Conservation (phyloP, 2,113 vertebrate species). For the Carlito syrichta region DNA sequence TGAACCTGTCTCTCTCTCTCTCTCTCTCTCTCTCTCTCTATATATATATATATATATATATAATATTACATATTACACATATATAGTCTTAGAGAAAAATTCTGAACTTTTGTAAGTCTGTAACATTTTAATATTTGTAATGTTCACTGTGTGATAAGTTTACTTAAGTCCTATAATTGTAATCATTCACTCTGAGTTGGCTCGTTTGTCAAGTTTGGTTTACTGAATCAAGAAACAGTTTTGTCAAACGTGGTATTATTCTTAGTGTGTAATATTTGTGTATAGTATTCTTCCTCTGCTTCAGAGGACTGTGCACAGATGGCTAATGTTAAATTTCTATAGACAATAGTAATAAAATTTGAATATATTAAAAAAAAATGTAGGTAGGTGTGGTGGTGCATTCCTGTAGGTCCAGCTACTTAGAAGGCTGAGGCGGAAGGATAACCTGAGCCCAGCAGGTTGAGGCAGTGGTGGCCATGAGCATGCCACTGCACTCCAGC, state of each 20-base stretch:
- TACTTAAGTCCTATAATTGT: neutral
- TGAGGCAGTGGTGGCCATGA: too few species aligned
- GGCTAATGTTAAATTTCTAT: constrained; percentile 38
- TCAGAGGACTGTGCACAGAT: neutral
- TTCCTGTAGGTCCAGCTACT: too few species aligned
- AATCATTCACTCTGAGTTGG: constrained; percentile 31
- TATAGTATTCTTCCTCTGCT: neutral
- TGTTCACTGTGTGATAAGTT: neutral
- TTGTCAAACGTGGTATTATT: neutral
- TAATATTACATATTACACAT: too few species aligned
- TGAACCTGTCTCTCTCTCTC: neutral
- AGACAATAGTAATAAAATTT: constrained; percentile 59
- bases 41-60: too few species aligned
- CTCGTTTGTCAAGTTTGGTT: constrained; percentile 37
- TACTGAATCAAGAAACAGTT: neutral
- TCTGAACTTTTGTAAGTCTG: constrained; percentile 37
- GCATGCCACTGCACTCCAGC: too few species aligned
- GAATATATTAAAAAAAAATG: too few species aligned
- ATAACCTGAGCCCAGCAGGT: too few species aligned
- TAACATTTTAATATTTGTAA: constrained; percentile 48
- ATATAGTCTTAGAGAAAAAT: neutral
- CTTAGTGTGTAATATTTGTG: constrained; percentile 39
- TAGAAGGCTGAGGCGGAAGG: too few species aligned
- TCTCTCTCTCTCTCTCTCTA: too few species aligned
- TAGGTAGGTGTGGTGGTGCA: too few species aligned